Evolutionary conservation across 2,113 vertebrate genomes (phyloP), one percentile per base, ranked within the genome.

Genomic region (Toxotes chatareus): DNA sequence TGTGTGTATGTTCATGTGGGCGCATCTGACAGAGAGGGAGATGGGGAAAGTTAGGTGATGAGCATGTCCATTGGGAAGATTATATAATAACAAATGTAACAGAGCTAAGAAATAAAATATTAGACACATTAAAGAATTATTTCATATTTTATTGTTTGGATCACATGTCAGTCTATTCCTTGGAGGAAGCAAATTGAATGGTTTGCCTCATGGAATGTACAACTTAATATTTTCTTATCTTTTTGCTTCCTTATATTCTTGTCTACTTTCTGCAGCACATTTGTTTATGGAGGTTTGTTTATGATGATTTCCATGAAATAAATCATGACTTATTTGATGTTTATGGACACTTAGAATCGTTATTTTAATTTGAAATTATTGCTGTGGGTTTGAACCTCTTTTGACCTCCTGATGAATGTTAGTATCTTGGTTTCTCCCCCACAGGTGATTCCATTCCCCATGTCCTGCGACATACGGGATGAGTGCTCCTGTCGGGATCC

Each of bases 401-500:
- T 66, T 38, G 17, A 69, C 47, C 47, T n/a, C 47, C 27, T 68
- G 14, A 10, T 68, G 0, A 61, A 5, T 51, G 34, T 32, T 13
- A 49, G n/a, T 67, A 6, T 85, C 8, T 81, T n/a, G 72, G 47
- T 82, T 11, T 86, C 21, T 88, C n/a, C 44, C 84, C 9, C 78
- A 34, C 86, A 99, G 98, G 98, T 99, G 88, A 97, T 97, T 61
- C 98, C 97, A 0, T 99, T 99, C 85, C 98, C 98, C 55, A 97
- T 97, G 96, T 97, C 97, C 79, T 99, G 98, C 86, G 97, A 99
- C 90, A 92, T 97, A 23, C 95, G 96, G 86, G 95, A 95, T 73
- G 97, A 99, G 64, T 99, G 98, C 84, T 97, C 98, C 88, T 99
- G 98, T 81, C 95, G 96, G 82, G 98, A 99, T 86, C 97, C 97